Evolutionary conservation across 2,888 invertebrate species (phyloP).

Genomic region (Pandemis heparana): DNA sequence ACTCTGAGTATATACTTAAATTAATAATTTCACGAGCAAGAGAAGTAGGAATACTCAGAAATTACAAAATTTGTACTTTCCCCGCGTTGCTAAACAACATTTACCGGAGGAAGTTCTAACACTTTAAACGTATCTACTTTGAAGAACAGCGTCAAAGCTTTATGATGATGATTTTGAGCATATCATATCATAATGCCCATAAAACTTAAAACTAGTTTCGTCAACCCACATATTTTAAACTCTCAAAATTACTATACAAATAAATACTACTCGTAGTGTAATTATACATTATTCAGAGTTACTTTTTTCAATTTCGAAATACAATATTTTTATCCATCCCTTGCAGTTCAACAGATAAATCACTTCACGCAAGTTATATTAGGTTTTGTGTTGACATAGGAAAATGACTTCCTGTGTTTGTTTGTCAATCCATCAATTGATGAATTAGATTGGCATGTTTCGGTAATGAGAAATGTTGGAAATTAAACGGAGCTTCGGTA

Average conservation of each 20-base stretch:
- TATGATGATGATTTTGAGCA: constrained; percentile 1
- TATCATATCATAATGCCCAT: no score
- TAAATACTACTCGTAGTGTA: background rate
- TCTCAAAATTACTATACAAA: background rate
- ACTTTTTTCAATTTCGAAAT: constrained; percentile 9
- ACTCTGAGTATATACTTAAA: background rate
- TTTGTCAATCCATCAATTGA: constrained; percentile 40
- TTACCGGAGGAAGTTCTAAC: constrained; percentile 1
- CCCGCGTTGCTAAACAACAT: background rate
- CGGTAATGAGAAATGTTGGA: constrained; percentile 27
- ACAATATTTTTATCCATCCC: constrained; percentile 32
- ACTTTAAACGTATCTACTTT: background rate
- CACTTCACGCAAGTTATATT: constrained; percentile 22
- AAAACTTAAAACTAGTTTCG: no score
- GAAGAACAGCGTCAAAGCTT: constrained; percentile 14
- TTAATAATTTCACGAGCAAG: background rate
- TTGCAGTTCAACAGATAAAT: constrained; percentile 7
- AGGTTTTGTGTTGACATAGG: constrained; percentile 35
- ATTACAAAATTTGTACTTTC: constrained; percentile 1
- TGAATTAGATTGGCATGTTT: constrained; percentile 37
- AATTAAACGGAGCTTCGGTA: constrained; percentile 3
- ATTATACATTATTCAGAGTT: background rate
- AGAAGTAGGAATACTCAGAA: constrained; percentile 2
- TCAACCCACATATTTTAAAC: background rate
- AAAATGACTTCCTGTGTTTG: constrained; percentile 39